Evolutionary conservation across 2,113 vertebrate species (phyloP).

Genomic region (Rhodinocichla rosea): DNA sequence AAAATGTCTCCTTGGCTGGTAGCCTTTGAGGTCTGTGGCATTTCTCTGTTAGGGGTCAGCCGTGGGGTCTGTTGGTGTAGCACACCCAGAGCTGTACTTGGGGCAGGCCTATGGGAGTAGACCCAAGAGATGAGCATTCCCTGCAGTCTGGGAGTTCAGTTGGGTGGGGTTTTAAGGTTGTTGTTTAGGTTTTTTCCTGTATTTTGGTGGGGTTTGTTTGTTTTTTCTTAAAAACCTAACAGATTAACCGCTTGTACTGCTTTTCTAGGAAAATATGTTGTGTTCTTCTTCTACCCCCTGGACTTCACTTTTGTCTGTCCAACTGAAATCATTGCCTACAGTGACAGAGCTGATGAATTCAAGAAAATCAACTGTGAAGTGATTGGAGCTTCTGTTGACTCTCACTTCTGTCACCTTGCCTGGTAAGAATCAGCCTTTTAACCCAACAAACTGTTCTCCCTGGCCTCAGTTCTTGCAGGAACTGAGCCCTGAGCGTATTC

Average conservation of each 20-base stretch:
- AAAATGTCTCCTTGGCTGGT: background rate
- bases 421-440: constrained; percentile 77
- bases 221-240: background rate
- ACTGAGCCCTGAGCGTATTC: background rate
- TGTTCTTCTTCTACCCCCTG: constrained; percentile 97
- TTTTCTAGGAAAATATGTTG: constrained; percentile 88
- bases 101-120: background rate
- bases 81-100: background rate
- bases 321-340: constrained; percentile 97
- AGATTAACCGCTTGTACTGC: background rate
- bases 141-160: background rate
- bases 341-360: constrained; percentile 90
- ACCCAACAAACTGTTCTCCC: background rate
- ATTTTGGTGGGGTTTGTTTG: background rate
- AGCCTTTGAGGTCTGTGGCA: background rate
- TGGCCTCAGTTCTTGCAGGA: background rate
- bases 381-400: constrained; percentile 95
- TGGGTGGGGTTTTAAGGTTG: background rate
- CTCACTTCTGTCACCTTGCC: constrained; percentile 95
- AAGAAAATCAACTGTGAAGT: constrained; percentile 92
- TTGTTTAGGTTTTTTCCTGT: background rate
- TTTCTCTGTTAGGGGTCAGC: background rate
- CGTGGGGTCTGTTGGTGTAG: background rate
- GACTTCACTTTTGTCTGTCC: constrained; percentile 99
- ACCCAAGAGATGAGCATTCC: background rate